A percentile compares a stretch with the other conserved stretches of the same genome.
Evolutionary conservation across 2,797 vertebrate genomes (phyloP).

Genomic region (Bovichtus variegatus): DNA sequence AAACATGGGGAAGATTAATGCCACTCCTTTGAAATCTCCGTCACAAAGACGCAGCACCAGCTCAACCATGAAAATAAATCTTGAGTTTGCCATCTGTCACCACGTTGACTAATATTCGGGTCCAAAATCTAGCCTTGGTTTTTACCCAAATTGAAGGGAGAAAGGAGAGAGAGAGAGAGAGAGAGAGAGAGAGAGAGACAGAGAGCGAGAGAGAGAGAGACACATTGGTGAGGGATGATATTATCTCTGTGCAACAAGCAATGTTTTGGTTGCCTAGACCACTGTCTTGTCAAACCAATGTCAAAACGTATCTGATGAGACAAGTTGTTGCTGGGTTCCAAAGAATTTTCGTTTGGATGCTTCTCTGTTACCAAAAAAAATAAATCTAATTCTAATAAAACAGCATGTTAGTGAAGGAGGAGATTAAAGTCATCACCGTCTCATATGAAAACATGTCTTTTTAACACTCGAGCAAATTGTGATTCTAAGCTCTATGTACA

Average conservation of each 20-base stretch:
- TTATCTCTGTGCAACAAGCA: background rate
- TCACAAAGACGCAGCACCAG: slow-evolving; percentile 69
- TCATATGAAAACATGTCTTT: slow-evolving; percentile 9
- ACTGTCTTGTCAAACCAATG: background rate
- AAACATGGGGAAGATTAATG: slow-evolving; percentile 80
- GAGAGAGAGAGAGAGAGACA: background rate
- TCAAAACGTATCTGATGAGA: slow-evolving; percentile 35
- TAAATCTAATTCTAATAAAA: background rate
- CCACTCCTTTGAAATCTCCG: slow-evolving; percentile 76
- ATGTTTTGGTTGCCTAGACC: slow-evolving; percentile 10
- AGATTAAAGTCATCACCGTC: background rate
- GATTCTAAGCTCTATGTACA: background rate
- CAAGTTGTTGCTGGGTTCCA: slow-evolving; percentile 28
- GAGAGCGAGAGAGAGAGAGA: background rate
- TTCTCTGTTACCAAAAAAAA: slow-evolving; percentile 9
- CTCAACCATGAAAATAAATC: slow-evolving; percentile 78
- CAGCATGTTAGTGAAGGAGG: background rate
- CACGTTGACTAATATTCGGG: slow-evolving; percentile 66
- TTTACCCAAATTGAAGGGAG: slow-evolving; percentile 73
- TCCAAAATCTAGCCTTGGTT: slow-evolving; percentile 64
- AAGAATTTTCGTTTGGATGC: slow-evolving; percentile 25
- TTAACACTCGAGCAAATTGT: background rate
- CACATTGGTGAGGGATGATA: slow-evolving; percentile 11
- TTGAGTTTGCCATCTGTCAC: slow-evolving; percentile 73
- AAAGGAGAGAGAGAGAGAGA: slow-evolving; percentile 1